These are phyloP conservation scores for Motacilla tschutschensis DNA, from an alignment of 2,113 vertebrate species.

Conservation along the genomic window DNA sequence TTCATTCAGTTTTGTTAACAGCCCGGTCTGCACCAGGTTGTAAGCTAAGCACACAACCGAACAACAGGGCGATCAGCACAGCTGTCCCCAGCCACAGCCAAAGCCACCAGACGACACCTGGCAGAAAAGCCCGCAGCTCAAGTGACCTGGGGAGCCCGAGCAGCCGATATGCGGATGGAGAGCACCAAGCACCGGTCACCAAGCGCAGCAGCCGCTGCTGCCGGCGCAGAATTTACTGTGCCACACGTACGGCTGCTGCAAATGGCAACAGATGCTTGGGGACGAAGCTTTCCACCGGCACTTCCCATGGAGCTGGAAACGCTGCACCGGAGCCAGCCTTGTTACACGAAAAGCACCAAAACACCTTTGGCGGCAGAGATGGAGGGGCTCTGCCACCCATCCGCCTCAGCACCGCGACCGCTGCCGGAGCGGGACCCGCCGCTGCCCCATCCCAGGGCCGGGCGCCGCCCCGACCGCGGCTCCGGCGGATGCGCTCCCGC, in stretches of 20 bases:
- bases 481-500: neutral
- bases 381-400: accelerated
- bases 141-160: accelerated
- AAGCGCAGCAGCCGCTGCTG: neutral
- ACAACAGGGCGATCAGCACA: accelerated
- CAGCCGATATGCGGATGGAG: accelerated
- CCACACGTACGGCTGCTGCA: accelerated
- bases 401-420: accelerated
- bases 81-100: neutral
- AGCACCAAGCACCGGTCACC: accelerated
- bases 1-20: neutral
- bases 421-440: too few species aligned
- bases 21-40: accelerated
- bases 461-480: accelerated
- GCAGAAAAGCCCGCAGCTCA: accelerated
- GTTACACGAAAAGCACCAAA: accelerated
- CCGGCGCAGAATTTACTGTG: accelerated
- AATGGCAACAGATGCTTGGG: accelerated
- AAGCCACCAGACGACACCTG: accelerated
- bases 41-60: neutral
- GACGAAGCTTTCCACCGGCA: neutral
- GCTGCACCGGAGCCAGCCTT: neutral
- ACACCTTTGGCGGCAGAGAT: accelerated
- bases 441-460: neutral
- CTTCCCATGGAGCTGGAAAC: neutral